Conservation (phyloP, 2,888 invertebrate species). For the Alcis repandata region DNA sequence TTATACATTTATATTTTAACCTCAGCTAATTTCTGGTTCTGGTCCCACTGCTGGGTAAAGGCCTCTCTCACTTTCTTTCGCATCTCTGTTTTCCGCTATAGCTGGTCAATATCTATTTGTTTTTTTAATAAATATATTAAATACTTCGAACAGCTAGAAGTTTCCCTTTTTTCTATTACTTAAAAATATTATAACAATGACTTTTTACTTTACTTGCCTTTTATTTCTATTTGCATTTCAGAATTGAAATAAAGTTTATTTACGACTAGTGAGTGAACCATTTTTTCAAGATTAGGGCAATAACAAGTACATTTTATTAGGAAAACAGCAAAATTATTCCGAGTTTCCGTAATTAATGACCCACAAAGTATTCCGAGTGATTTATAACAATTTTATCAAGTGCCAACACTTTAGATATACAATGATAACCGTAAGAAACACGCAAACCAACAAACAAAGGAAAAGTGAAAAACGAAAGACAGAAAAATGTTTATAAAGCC, state of each 20-base stretch:
- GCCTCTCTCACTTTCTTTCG: too few species aligned
- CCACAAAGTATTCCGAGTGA: constrained; percentile 51
- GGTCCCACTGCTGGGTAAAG: too few species aligned
- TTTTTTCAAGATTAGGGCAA: constrained; percentile 11
- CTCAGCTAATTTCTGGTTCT: too few species aligned
- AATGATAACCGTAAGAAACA: constrained; percentile 54
- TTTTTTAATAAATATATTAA: too few species aligned
- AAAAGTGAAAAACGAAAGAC: constrained; percentile 33
- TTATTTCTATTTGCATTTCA: neutral
- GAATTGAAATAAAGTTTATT: neutral
- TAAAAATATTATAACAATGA: too few species aligned
- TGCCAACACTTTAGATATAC: constrained; percentile 62
- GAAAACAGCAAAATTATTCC: constrained; percentile 25
- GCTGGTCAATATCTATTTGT: too few species aligned
- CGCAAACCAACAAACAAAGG: constrained; percentile 51
- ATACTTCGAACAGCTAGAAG: too few species aligned
- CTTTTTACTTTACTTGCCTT: neutral
- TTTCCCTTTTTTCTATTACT: too few species aligned
- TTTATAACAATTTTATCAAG: constrained; percentile 56
- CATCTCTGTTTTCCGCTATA: too few species aligned
- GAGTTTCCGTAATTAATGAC: constrained; percentile 36
- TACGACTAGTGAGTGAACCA: neutral
- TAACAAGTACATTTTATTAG: constrained; percentile 7
- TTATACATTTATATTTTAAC: too few species aligned
- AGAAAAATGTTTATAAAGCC: constrained; percentile 1